Evolutionary conservation across 2,797 vertebrate genomes (phyloP), one percentile per base, ranked within the genome.

Genomic region (Melanotaenia nigrans): DNA sequence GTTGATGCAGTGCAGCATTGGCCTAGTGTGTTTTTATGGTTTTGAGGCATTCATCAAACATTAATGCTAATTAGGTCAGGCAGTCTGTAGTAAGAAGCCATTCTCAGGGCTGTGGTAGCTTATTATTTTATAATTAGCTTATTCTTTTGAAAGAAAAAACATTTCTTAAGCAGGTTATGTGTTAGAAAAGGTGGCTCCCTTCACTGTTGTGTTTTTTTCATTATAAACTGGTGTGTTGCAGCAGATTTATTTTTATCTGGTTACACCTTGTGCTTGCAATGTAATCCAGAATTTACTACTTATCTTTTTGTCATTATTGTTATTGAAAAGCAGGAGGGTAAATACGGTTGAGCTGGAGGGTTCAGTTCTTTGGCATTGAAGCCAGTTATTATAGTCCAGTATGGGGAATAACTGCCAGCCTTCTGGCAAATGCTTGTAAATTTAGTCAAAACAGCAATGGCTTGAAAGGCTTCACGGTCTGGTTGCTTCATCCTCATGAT

Each of bases 41-140:
- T 85, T 67, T 81, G 71, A 76, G 54, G 83, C 87, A 75, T 87
- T 86, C 88, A 92, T 90, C 70, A 87, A 92, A 89, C 89, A 91
- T 90, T 89, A 77, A 92, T 89, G 87, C 72, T 89, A 90, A 92
- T 90, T 75, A 90, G 70, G 40, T 33, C 68, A 53, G 55, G 42
- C 82, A 63, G 72, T 65, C 47, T 78, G 61, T 77, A 78, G 79
- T 78, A 79, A 85, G 79, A 75, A 77, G 63, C 47, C 40, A 45
- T 45, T 71, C 32, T 73, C 71, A 51, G 47, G 47, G 56, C n/a
- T 5, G 60, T 33, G 67, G 61, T 56, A 68, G 70, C 61, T 65
- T 77, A 71, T 83, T 77, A 68, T 84, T 86, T 16, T 69, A 22
- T 42, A 51, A 40, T 57, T 65, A 66, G 62, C 51, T 65, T 69